These are phyloP conservation scores for Hydropotes inermis DNA, from an alignment of 2,113 vertebrate species.

Conservation along the genomic window DNA sequence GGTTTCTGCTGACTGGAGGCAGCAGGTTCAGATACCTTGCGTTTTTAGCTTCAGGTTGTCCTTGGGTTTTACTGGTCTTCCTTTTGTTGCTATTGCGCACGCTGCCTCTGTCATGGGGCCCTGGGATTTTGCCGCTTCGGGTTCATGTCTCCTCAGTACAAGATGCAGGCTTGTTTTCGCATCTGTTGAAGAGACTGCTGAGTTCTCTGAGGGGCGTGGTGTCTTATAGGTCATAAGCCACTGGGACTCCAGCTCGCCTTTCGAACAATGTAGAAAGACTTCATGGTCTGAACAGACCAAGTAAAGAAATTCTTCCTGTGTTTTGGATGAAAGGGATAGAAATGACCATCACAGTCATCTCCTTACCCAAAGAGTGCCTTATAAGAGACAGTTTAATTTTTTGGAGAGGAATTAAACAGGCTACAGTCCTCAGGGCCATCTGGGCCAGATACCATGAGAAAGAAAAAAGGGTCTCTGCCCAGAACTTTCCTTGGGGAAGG, in stretches of 20 bases:
- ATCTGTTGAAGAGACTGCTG: neutral
- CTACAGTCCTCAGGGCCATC: neutral
- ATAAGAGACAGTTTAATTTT: neutral
- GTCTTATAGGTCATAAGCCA: neutral
- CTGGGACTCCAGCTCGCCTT: neutral
- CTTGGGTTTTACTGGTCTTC: neutral
- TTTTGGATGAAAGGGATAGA: neutral
- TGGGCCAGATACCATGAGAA: neutral
- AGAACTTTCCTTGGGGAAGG: neutral
- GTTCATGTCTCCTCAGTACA: neutral
- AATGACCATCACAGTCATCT: neutral
- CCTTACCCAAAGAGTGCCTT: neutral
- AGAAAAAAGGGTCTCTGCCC: neutral
- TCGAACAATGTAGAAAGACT: neutral
- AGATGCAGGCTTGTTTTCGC: neutral
- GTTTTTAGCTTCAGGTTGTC: neutral
- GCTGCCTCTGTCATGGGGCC: neutral
- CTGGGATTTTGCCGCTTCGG: neutral
- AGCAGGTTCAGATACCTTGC: accelerated
- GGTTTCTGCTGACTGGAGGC: accelerated
- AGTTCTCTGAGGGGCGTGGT: neutral
- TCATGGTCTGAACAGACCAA: neutral
- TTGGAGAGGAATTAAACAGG: neutral
- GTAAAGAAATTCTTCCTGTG: neutral
- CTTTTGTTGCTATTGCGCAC: neutral